These are phyloP conservation scores for Pygathrix nemaeus DNA, from an alignment of 2,113 vertebrate species.

Conservation along the genomic window DNA sequence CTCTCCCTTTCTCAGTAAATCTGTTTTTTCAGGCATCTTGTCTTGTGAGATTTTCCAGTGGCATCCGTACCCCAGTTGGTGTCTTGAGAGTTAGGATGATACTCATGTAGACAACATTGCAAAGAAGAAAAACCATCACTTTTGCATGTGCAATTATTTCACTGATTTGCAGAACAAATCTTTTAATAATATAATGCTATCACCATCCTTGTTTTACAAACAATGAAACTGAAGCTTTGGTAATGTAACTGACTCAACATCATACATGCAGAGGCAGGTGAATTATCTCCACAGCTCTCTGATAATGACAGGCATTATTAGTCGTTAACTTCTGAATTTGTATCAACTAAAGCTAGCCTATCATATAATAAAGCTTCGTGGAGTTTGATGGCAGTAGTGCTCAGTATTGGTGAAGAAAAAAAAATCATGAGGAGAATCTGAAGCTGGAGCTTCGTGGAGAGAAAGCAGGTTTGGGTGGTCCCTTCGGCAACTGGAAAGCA, in stretches of 20 bases:
- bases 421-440: neutral
- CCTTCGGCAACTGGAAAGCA: neutral
- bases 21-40: neutral
- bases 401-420: neutral
- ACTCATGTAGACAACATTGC: neutral
- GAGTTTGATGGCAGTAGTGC: neutral
- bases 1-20: neutral
- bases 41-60: neutral
- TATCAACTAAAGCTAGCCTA: neutral
- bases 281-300: neutral
- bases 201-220: neutral
- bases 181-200: neutral
- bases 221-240: neutral
- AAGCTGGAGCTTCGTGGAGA: neutral
- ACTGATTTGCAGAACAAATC: slow-evolving; percentile 1
- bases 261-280: neutral
- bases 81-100: neutral
- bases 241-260: neutral
- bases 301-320: neutral
- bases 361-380: neutral
- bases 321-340: neutral
- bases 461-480: neutral
- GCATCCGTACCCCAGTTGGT: fast-evolving
- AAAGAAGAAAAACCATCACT: neutral
- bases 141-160: neutral